phyloP scores from a whole-genome alignment of 2,888 invertebrate genomes.

The Tiliacea aurago region DNA sequence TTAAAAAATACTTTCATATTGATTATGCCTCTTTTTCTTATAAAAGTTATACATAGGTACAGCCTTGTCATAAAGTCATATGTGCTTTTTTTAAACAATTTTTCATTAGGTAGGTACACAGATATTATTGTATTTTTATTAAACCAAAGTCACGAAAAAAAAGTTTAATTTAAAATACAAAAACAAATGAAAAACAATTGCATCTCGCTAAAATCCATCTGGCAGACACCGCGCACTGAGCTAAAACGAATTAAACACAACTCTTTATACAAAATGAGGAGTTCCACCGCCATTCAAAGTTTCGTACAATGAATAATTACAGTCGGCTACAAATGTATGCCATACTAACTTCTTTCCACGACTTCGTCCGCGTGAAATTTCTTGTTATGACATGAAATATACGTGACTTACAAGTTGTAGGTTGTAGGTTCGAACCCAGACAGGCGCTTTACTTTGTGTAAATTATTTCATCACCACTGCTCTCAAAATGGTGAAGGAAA shows the following conservation, averaged over 20 bases:
- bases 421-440: too few species aligned
- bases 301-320: slow-evolving; percentile 69
- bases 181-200: slow-evolving; percentile 45
- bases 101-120: not conserved
- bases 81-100: not conserved
- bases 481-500: too few species aligned
- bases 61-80: not conserved
- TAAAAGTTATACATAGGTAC: not conserved
- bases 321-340: slow-evolving; percentile 62
- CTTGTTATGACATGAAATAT: not conserved
- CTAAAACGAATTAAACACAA: slow-evolving; percentile 67
- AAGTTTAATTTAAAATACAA: slow-evolving; percentile 5
- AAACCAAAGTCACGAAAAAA: slow-evolving; percentile 9
- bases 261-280: slow-evolving; percentile 64
- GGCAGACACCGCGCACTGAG: slow-evolving; percentile 57
- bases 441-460: too few species aligned
- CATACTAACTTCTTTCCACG: slow-evolving; percentile 34
- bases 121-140: not conserved
- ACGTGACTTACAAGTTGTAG: too few species aligned
- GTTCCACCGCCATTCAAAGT: slow-evolving; percentile 63
- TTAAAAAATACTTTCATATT: not conserved
- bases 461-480: too few species aligned
- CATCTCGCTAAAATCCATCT: slow-evolving; percentile 46
- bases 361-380: not conserved
- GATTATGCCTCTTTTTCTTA: not conserved